Base-by-base conservation (phyloP, 2,888 invertebrate species). In the Mactromeris polynyma region DNA sequence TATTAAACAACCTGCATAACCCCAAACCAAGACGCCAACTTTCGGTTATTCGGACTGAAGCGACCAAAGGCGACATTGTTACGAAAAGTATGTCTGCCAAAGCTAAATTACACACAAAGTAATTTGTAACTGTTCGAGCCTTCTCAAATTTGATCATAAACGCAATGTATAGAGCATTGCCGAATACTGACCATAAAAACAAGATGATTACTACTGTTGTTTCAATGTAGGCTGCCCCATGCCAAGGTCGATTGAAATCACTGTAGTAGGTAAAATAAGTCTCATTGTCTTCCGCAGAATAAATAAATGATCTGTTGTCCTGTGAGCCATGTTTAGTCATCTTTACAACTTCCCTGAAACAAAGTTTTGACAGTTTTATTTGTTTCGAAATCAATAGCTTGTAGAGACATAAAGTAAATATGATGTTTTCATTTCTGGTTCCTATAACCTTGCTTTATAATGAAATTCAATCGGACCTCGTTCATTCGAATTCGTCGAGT, bases 181-280 rank as follows among this genome's bases (percentile, higher is more conserved):
- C 93, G 21, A 92, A 79, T 4, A 93, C 31, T 19, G 94, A 93
- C 21, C 93, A n/a, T 0, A 94, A 11, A 54, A 91, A 94, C 7
- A 95, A 73, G 3, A 93, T 42, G 9, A 88, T 86, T 38, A 94
- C 88, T 33, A 93, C 64, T 31, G 58, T n/a, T 11, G 93, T 92
- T 85, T 95, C 94, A 19, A 93, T 31, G 87, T 88, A 87, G n/a
- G 86, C 90, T 6, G 87, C n/a, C 26, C 88, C 91, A 19, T 26
- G 11, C 89, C 91, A 92, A 33, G 92, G 83, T 83, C 95, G 79
- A 87, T 94, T 92, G 83, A 95, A 95, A 69, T 95, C 94, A 14
- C 94, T 93, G 87, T 93, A 95, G 88, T 92, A 95, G 0, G 95
- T 93, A 82, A 95, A 95, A 81, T 94, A 94, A 0, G 92, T 92